Conservation (phyloP, 2,888 invertebrate species). For the Idaea straminata region DNA sequence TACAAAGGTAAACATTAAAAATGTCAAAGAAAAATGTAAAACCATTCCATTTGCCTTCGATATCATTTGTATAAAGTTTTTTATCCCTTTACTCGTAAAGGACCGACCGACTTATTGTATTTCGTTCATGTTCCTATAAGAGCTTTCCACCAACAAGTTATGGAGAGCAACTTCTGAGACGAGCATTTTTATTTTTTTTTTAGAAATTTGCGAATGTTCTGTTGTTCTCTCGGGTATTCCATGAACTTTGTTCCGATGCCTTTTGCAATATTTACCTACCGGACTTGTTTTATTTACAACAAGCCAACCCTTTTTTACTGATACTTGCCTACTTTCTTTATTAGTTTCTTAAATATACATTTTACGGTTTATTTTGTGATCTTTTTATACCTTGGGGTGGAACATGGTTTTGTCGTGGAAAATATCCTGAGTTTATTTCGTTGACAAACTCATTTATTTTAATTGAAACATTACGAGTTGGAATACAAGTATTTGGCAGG, state of each 20-base stretch:
- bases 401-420: background rate
- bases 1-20: background rate
- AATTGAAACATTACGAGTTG: background rate
- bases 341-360: constrained; percentile 16
- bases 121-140: constrained; percentile 54
- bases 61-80: constrained; percentile 32
- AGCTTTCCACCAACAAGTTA: constrained; percentile 56
- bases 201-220: constrained; percentile 55
- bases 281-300: constrained; percentile 49
- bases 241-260: constrained; percentile 54
- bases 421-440: background rate
- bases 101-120: constrained; percentile 46
- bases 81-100: constrained; percentile 43
- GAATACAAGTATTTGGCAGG: background rate
- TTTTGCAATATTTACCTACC: constrained; percentile 44
- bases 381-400: background rate
- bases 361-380: constrained; percentile 9
- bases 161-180: constrained; percentile 46
- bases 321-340: constrained; percentile 16
- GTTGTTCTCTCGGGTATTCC: constrained; percentile 53
- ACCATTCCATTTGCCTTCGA: constrained; percentile 25
- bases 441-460: background rate
- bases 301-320: constrained; percentile 26
- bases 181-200: constrained; percentile 54
- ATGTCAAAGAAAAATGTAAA: constrained; percentile 23